These are phyloP conservation scores for Musca vetustissima DNA, from an alignment of 1,140 invertebrate species.

Conservation along the genomic window DNA sequence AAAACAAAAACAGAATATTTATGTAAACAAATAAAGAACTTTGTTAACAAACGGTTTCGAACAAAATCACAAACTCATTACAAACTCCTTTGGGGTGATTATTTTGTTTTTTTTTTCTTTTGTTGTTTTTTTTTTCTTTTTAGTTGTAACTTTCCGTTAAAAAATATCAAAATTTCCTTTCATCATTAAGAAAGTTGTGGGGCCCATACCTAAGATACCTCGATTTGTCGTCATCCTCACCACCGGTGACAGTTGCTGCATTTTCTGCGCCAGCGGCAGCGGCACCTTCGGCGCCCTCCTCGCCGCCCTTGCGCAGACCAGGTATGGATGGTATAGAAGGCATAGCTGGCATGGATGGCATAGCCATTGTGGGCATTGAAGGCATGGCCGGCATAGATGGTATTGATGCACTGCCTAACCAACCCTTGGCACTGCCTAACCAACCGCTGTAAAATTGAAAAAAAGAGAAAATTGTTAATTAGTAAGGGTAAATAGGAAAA, in stretches of 20 bases:
- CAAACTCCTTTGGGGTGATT: constrained; percentile 9
- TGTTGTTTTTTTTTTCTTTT: constrained; percentile 13
- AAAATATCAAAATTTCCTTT: constrained; percentile 52
- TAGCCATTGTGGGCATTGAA: constrained; percentile 53
- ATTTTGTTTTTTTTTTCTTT: neutral
- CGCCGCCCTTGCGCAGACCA: constrained; percentile 66
- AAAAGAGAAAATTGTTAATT: constrained; percentile 1
- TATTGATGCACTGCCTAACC: constrained; percentile 62
- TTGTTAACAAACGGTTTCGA: neutral
- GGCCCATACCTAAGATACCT: constrained; percentile 71
- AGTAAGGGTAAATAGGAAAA: too few relatives aligned
- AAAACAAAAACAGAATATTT: too few relatives aligned
- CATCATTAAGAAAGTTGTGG: constrained; percentile 46
- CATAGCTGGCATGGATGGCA: constrained; percentile 52
- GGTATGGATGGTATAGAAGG: constrained; percentile 62
- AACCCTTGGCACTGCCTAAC: constrained; percentile 81
- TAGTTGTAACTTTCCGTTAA: constrained; percentile 7
- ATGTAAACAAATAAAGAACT: too few relatives aligned
- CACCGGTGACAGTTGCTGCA: constrained; percentile 58
- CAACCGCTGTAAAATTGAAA: constrained; percentile 63
- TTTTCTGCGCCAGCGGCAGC: constrained; percentile 53
- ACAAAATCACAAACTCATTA: neutral
- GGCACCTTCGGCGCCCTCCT: constrained; percentile 49
- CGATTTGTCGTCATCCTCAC: constrained; percentile 81
- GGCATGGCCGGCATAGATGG: constrained; percentile 52